phyloP scores from a whole-genome alignment of 1,140 invertebrate species.

The Nasonia vitripennis region DNA sequence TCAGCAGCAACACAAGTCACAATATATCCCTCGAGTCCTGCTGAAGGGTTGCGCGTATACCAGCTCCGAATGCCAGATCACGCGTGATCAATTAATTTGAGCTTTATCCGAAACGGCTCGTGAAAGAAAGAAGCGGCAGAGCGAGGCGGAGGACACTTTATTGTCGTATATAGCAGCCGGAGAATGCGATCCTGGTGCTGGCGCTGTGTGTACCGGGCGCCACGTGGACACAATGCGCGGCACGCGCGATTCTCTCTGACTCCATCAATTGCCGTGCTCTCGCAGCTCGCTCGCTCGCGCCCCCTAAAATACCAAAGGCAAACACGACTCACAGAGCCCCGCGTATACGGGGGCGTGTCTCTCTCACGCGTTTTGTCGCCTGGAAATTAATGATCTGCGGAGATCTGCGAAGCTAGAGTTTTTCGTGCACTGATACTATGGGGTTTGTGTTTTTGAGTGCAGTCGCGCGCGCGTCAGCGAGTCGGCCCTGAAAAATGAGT shows the following conservation, averaged over 20 bases:
- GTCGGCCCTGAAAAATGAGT: background rate
- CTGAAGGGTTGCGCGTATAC: conserved; percentile 54
- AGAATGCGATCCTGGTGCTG: conserved; percentile 26
- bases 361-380: conserved; percentile 74
- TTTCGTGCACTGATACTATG: background rate
- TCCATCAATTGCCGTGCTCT: conserved; percentile 71
- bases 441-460: background rate
- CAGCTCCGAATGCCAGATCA: conserved; percentile 64
- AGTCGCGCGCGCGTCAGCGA: background rate
- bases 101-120: conserved; percentile 58
- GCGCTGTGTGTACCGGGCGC: conserved; percentile 46
- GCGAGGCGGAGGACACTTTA: conserved; percentile 19
- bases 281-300: conserved; percentile 56
- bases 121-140: conserved; percentile 12
- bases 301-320: conserved; percentile 72
- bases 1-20: background rate
- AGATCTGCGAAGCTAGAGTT: background rate
- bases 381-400: conserved; percentile 72
- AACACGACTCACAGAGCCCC: conserved; percentile 67
- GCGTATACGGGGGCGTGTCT: conserved; percentile 67
- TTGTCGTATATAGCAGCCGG: conserved; percentile 19
- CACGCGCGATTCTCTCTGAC: conserved; percentile 67
- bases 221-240: conserved; percentile 66
- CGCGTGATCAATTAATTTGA: conserved; percentile 74
- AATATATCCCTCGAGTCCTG: background rate